Base-by-base conservation (phyloP, 2,888 invertebrate species). In the Pachymerium ferrugineum region DNA sequence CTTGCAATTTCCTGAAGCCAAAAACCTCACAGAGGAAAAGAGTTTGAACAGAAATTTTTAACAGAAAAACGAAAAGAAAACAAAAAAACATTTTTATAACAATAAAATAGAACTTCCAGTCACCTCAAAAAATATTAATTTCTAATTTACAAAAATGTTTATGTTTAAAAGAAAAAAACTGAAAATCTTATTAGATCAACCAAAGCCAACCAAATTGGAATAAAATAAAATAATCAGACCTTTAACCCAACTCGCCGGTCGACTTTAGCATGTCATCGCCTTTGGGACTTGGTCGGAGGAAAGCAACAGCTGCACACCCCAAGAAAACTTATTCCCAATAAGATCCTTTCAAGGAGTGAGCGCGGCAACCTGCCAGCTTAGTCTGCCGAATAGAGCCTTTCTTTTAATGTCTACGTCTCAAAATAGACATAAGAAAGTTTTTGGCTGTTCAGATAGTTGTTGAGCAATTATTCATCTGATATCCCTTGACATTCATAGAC, bases 1-100 rank as follows among this genome's bases (percentile, higher is more conserved):
- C 47, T 47, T 38, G n/a, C 47, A 47, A 47, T 47, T 47, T 47
- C 47, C 47, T 47, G 47, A 47, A 47, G 47, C 47, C 47, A 47
- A 47, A 47, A 47, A 47, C 47, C 47, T 22, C 47, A 47, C 47
- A 47, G n/a, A n/a, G 22, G 47, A 2, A 47, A 47, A 47, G 47
- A 10, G 47, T 47, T 47, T n/a, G n/a, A n/a, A n/a, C n/a, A n/a
- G n/a, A n/a, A n/a, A n/a, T n/a, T n/a, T n/a, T n/a, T n/a, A n/a
- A n/a, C n/a, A n/a, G n/a, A n/a, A n/a, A n/a, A n/a, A n/a, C n/a
- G n/a, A n/a, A n/a, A n/a, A n/a, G n/a, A n/a, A n/a, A n/a, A n/a
- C n/a, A n/a, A n/a, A n/a, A n/a, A n/a, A n/a, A n/a, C n/a, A n/a
- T n/a, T n/a, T n/a, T n/a, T n/a, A n/a, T n/a, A n/a, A n/a, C n/a